Conservation (phyloP, 1,140 invertebrate genomes). For the Drosophila serrata region DNA sequence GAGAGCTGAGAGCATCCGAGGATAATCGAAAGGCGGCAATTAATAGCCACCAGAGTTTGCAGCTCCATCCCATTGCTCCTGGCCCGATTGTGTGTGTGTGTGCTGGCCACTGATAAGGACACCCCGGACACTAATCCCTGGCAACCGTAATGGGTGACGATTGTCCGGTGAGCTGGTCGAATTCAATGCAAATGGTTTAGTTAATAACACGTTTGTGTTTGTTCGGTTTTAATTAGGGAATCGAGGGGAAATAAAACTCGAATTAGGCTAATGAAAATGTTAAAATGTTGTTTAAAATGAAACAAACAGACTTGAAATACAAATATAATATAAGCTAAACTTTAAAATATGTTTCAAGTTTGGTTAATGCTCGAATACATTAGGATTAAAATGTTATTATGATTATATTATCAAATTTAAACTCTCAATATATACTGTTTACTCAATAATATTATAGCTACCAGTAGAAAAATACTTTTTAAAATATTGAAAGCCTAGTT, state of each 20-base stretch:
- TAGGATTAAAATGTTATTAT: background rate
- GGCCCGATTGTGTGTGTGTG: constrained; percentile 25
- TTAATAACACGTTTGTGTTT: background rate
- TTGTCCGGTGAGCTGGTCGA: background rate
- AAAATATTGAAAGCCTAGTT: background rate
- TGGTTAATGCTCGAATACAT: background rate
- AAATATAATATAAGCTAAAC: no score
- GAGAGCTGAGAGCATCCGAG: constrained; percentile 3
- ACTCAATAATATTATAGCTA: no score
- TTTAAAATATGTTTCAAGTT: background rate
- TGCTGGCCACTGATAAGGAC: constrained; percentile 19
- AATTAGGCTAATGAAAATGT: background rate
- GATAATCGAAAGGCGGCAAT: constrained; percentile 53
- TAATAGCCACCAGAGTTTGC: constrained; percentile 46
- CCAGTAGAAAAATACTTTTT: background rate
- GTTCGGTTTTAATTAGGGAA: background rate
- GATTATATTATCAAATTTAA: background rate
- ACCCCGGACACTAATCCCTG: constrained; percentile 30
- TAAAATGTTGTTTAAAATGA: background rate
- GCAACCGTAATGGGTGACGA: constrained; percentile 13
- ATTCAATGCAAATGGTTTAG: constrained; percentile 5
- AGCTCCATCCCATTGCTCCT: background rate
- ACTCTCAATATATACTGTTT: no score
- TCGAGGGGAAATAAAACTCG: background rate
- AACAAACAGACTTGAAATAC: no score